A percentile compares a stretch with the other conserved stretches of the same genome.
phyloP scores from a whole-genome alignment of 2,888 invertebrate genomes.

The Orchesellides sinensis region DNA sequence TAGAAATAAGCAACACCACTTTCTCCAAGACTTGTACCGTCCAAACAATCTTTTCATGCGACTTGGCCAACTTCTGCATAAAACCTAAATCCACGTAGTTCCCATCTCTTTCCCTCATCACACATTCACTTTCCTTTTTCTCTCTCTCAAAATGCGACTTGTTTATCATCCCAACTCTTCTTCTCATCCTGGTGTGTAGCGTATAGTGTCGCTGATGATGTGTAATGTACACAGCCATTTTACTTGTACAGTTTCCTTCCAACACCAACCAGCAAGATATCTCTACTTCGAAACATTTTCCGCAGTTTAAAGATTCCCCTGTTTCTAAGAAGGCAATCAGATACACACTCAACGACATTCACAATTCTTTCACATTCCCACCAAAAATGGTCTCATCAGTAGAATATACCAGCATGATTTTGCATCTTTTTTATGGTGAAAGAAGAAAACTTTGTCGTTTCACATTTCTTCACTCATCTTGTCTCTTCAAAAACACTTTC shows the following conservation, averaged over 20 bases:
- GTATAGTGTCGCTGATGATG: background rate
- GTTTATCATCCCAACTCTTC: background rate
- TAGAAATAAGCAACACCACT: background rate
- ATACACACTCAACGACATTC: too few species aligned
- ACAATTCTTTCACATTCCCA: too few species aligned
- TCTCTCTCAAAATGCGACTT: background rate
- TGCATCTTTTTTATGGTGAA: background rate
- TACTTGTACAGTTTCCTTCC: background rate
- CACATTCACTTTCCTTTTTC: background rate
- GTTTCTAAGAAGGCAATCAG: background rate
- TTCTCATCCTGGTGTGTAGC: too few species aligned
- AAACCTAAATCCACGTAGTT: background rate
- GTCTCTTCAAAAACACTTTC: background rate
- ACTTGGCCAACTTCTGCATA: background rate
- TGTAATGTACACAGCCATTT: background rate
- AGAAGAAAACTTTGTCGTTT: too few species aligned
- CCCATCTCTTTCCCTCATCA: background rate
- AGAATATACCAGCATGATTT: background rate
- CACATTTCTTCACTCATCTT: background rate
- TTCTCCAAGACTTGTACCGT: background rate
- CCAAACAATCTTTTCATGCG: background rate
- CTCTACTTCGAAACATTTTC: background rate
- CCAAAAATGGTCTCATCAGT: background rate
- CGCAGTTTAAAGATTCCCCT: too few species aligned
- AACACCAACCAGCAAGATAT: background rate